phyloP scores from a whole-genome alignment of 2,113 vertebrate species.

The Labeo rohita region DNA sequence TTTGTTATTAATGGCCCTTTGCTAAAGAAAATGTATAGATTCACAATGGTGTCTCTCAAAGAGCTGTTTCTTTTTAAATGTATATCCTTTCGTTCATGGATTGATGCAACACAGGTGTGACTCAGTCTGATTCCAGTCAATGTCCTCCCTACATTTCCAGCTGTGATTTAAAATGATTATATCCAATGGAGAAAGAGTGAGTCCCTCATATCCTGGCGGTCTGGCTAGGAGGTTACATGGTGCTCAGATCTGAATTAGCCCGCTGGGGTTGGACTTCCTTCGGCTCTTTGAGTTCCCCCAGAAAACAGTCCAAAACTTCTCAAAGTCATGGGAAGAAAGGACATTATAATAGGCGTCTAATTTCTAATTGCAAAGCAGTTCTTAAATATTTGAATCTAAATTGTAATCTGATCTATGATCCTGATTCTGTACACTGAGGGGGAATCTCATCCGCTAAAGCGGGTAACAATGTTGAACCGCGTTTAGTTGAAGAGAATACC shows the following conservation, averaged over 20 bases:
- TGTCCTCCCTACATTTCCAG: constrained; percentile 37
- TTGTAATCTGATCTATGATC: background rate
- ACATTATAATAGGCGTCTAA: background rate
- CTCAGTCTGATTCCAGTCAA: constrained; percentile 17
- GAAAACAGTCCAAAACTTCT: background rate
- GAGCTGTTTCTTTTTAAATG: background rate
- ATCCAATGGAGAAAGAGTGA: background rate
- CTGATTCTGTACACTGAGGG: background rate
- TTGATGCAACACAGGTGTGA: constrained; percentile 33
- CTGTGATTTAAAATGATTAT: constrained; percentile 4
- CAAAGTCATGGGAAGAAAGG: background rate
- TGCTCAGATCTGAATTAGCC: background rate
- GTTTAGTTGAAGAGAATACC: background rate
- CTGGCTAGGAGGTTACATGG: background rate
- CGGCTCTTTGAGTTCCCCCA: background rate
- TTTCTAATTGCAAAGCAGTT: too few relatives aligned
- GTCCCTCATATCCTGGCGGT: constrained; percentile 30
- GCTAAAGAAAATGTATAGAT: background rate
- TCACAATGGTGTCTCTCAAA: background rate
- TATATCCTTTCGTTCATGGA: background rate
- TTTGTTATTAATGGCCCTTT: background rate
- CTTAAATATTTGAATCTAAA: background rate
- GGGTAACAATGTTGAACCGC: background rate
- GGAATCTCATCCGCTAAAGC: background rate
- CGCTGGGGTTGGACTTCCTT: constrained; percentile 1